A percentile compares a stretch with the other conserved stretches of the same genome.
These are phyloP conservation scores for Xanthia icteritia DNA, from an alignment of 2,888 invertebrate genomes.

Conservation along the genomic window DNA sequence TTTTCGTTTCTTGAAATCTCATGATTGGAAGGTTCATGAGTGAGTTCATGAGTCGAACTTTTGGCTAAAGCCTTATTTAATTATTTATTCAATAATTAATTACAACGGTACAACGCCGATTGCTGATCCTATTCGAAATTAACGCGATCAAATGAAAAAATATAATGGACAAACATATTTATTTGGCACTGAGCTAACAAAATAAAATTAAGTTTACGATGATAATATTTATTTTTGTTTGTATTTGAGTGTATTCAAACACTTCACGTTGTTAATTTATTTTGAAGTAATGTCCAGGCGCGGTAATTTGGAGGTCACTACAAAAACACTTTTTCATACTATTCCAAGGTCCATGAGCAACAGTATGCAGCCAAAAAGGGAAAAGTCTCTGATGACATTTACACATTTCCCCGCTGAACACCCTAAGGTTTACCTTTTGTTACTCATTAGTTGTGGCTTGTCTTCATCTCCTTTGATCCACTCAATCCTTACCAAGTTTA, in stretches of 20 bases:
- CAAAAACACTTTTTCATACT: background rate
- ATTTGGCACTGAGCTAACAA: background rate
- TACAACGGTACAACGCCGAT: background rate
- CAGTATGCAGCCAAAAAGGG: background rate
- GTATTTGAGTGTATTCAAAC: constrained; percentile 5
- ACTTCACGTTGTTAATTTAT: constrained; percentile 7
- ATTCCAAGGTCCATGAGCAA: no score
- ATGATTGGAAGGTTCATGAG: background rate
- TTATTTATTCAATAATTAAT: background rate
- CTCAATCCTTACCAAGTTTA: background rate
- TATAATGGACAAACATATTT: background rate
- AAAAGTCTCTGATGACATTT: background rate
- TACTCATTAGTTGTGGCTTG: background rate
- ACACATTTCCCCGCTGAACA: background rate
- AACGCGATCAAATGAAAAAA: constrained; percentile 1
- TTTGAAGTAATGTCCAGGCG: background rate
- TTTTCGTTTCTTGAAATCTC: background rate
- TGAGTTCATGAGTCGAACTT: no score
- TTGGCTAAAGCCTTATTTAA: background rate
- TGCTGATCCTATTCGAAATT: background rate
- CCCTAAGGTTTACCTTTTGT: background rate
- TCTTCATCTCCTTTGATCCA: no score
- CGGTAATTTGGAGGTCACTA: background rate
- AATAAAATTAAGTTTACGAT: background rate
- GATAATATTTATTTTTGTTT: constrained; percentile 27